Conservation (phyloP, 2,888 invertebrate species). For the Ichneumoninae sp. region DNA sequence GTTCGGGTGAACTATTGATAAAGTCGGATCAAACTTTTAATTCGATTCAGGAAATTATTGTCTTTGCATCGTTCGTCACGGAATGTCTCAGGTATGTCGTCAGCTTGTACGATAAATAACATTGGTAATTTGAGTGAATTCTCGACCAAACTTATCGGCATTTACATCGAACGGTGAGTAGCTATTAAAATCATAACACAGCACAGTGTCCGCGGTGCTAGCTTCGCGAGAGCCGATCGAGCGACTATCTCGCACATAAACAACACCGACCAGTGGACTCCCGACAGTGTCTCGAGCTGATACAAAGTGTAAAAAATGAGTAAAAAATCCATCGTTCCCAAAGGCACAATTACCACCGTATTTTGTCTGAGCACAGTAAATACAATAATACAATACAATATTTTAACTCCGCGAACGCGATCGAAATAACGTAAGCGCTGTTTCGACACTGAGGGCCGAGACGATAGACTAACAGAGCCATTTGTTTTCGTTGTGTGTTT, state of each 20-base stretch:
- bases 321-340: constrained; percentile 10
- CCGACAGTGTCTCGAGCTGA: constrained; percentile 9
- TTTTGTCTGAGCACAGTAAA: constrained; percentile 46
- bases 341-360: constrained; percentile 7
- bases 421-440: background rate
- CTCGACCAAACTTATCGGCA: background rate
- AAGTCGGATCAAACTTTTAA: constrained; percentile 67
- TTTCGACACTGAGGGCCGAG: background rate
- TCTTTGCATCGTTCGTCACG: constrained; percentile 62
- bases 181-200: constrained; percentile 43
- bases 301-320: constrained; percentile 51
- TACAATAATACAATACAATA: background rate
- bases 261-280: constrained; percentile 33
- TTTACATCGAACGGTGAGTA: constrained; percentile 8
- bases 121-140: background rate
- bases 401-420: constrained; percentile 14
- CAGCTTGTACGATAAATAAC: constrained; percentile 23
- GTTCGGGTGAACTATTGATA: constrained; percentile 67
- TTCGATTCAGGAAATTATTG: constrained; percentile 72
- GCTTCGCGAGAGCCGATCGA: constrained; percentile 9
- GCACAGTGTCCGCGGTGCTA: background rate
- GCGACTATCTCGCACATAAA: constrained; percentile 21
- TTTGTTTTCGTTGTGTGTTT: constrained; percentile 52
- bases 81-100: constrained; percentile 77
- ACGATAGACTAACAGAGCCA: background rate